Conservation (phyloP, 2,888 invertebrate species). For the Erynnis tages region DNA sequence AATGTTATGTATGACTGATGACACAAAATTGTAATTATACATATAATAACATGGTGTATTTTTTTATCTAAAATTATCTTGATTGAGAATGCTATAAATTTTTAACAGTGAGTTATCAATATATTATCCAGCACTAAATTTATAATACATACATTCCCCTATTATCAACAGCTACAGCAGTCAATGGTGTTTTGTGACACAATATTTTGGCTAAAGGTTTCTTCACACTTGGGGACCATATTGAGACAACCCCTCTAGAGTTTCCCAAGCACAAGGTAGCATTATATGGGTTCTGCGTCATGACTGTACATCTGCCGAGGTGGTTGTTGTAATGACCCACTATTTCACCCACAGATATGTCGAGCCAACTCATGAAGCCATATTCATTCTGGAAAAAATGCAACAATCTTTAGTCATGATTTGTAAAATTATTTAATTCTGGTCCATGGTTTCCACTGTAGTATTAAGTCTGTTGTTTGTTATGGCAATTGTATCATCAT, state of each 20-base stretch:
- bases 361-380: conserved; percentile 95
- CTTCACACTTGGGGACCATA: conserved; percentile 96
- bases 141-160: conserved; percentile 86
- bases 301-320: conserved; percentile 88
- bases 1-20: no score
- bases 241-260: conserved; percentile 93
- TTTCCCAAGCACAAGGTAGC: conserved; percentile 95
- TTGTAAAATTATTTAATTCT: no score
- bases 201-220: conserved; percentile 95
- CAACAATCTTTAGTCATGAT: no score
- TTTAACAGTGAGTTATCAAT: no score
- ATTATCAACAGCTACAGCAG: conserved; percentile 91
- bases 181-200: conserved; percentile 92
- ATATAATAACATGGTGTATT: no score
- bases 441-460: no score
- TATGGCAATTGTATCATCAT: no score
- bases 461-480: no score
- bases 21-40: no score
- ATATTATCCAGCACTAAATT: no score
- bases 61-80: no score
- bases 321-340: conserved; percentile 89
- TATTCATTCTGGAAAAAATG: conserved; percentile 82
- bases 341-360: conserved; percentile 96
- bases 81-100: no score
- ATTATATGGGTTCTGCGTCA: conserved; percentile 97